phyloP scores from a whole-genome alignment of 2,888 invertebrate genomes.

The Dilophus febrilis region DNA sequence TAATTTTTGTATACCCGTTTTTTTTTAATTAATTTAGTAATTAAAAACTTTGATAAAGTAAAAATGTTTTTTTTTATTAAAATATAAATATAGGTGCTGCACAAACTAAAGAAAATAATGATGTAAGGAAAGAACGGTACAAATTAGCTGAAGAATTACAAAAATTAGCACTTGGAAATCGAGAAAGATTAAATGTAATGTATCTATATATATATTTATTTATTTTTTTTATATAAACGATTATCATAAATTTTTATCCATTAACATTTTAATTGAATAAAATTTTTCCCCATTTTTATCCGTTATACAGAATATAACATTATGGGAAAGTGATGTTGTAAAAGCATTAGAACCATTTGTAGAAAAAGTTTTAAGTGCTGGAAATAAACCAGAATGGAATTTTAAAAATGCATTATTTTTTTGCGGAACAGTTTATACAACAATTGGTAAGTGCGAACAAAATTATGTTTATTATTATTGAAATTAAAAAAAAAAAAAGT shows the following conservation, averaged over 20 bases:
- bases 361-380: neutral
- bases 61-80: neutral
- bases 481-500: too few relatives aligned
- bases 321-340: neutral
- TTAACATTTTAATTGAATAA: neutral
- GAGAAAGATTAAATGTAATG: too few relatives aligned
- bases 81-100: neutral
- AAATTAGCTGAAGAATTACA: neutral
- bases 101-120: neutral
- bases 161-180: neutral
- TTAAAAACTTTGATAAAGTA: too few relatives aligned
- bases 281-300: neutral
- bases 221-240: conserved; percentile 3
- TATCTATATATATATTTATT: too few relatives aligned
- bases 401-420: conserved; percentile 79
- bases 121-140: neutral
- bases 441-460: conserved; percentile 52
- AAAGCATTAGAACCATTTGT: neutral
- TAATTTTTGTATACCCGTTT: too few relatives aligned
- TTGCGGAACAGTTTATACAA: conserved; percentile 75
- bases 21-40: too few relatives aligned
- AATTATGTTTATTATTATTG: too few relatives aligned
- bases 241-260: neutral
- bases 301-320: neutral
- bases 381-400: conserved; percentile 40